Conservation (phyloP, 2,888 invertebrate species). For the Drosophila lutescens region DNA sequence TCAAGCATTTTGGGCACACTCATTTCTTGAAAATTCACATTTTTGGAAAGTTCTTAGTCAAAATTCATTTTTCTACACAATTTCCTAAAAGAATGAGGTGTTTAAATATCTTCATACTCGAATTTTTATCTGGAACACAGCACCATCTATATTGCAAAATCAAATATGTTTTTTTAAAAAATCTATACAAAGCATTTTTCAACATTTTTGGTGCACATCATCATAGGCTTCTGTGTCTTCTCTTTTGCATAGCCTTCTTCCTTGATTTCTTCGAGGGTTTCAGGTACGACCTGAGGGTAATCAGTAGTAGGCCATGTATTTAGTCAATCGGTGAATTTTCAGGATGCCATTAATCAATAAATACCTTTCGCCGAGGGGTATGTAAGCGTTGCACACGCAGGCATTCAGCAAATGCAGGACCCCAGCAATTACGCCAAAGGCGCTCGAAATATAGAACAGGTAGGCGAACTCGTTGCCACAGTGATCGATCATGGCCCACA, state of each 20-base stretch:
- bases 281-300: conserved; percentile 9
- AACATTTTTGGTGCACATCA: no score
- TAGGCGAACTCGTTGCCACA: conserved; percentile 50
- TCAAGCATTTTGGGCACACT: no score
- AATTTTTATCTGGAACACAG: no score
- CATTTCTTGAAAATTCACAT: no score
- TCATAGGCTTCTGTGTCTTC: not conserved
- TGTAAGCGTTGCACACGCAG: conserved; percentile 50
- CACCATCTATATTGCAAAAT: no score
- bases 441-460: conserved; percentile 37
- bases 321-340: not conserved
- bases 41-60: no score
- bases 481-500: conserved; percentile 49
- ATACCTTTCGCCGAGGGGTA: conserved; percentile 63
- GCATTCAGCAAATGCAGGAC: conserved; percentile 57
- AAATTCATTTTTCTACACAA: no score
- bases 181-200: not conserved
- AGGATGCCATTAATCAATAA: conserved; percentile 26
- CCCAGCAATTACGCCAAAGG: conserved; percentile 55
- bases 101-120: no score
- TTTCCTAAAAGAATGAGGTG: no score
- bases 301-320: not conserved
- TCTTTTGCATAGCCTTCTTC: not conserved
- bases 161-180: not conserved
- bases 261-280: conserved; percentile 34